Conservation (phyloP, 2,888 invertebrate genomes). For the Spilosoma lubricipeda region DNA sequence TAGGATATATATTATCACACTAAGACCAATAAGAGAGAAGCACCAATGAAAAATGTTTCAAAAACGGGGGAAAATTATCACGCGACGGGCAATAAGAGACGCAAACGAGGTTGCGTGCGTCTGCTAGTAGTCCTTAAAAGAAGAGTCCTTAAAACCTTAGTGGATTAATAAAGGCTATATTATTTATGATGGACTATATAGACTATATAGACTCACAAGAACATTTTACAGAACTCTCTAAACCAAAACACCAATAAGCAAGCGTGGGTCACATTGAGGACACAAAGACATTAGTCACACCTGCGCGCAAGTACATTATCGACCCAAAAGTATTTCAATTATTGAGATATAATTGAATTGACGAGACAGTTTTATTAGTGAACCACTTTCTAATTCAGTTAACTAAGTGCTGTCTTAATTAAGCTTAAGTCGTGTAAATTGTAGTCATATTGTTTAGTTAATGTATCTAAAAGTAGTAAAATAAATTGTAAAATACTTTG, state of each 20-base stretch:
- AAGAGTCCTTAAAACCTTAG: no score
- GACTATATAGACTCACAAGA: no score
- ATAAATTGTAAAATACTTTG: not conserved
- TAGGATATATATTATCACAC: no score
- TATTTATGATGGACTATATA: no score
- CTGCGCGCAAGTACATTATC: not conserved
- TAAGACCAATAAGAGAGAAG: no score
- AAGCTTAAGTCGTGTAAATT: not conserved
- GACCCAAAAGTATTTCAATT: not conserved
- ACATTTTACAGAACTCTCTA: not conserved
- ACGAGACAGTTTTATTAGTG: not conserved
- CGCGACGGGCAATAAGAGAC: no score
- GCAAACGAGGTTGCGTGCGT: no score
- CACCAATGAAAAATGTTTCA: no score
- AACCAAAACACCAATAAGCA: not conserved
- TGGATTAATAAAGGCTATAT: no score
- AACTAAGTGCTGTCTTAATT: not conserved
- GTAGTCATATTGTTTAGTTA: not conserved
- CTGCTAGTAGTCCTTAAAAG: no score
- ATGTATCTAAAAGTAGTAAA: not conserved
- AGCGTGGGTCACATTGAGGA: not conserved
- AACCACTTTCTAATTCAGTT: not conserved
- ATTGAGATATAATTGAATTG: not conserved
- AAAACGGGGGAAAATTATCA: no score
- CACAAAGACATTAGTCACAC: not conserved